These are phyloP conservation scores for Sebastes glaucus DNA, from an alignment of 2,797 vertebrate species.

Conservation along the genomic window DNA sequence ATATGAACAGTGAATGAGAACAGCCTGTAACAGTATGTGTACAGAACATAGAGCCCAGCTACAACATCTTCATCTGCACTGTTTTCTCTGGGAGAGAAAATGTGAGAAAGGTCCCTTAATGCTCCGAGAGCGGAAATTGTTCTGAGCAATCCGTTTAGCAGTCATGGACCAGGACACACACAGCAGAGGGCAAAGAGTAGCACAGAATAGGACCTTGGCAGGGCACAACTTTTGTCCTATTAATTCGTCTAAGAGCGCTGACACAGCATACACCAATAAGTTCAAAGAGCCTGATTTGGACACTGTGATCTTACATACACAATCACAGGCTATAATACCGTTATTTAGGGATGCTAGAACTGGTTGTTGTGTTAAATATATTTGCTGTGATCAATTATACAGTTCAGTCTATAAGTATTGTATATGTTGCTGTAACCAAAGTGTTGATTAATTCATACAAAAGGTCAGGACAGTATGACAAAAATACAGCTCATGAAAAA, in stretches of 20 bases:
- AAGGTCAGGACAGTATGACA: too few relatives aligned
- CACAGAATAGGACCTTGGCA: slow-evolving; percentile 38
- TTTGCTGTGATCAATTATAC: not conserved
- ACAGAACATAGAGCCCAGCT: not conserved
- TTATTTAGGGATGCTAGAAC: not conserved
- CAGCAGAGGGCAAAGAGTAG: slow-evolving; percentile 33
- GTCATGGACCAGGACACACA: slow-evolving; percentile 34
- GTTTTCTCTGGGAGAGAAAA: slow-evolving; percentile 15
- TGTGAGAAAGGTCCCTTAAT: slow-evolving; percentile 6
- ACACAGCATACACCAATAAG: slow-evolving; percentile 27
- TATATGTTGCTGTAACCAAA: too few relatives aligned
- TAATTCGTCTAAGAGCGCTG: slow-evolving; percentile 11
- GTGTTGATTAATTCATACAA: too few relatives aligned
- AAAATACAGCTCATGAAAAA: too few relatives aligned
- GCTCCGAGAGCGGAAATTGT: slow-evolving; percentile 7
- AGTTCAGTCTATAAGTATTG: not conserved
- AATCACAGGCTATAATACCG: not conserved
- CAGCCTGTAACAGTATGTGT: not conserved
- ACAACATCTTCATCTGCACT: not conserved
- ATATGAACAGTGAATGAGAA: not conserved
- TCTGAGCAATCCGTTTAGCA: slow-evolving; percentile 46
- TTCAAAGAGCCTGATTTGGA: slow-evolving; percentile 19
- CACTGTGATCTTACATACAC: slow-evolving; percentile 17
- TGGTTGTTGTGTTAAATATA: not conserved
- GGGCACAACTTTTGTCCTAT: slow-evolving; percentile 56